A percentile compares a stretch with the other conserved stretches of the same genome.
phyloP scores from a whole-genome alignment of 2,888 invertebrate genomes.

The Habrosyne pyritoides region DNA sequence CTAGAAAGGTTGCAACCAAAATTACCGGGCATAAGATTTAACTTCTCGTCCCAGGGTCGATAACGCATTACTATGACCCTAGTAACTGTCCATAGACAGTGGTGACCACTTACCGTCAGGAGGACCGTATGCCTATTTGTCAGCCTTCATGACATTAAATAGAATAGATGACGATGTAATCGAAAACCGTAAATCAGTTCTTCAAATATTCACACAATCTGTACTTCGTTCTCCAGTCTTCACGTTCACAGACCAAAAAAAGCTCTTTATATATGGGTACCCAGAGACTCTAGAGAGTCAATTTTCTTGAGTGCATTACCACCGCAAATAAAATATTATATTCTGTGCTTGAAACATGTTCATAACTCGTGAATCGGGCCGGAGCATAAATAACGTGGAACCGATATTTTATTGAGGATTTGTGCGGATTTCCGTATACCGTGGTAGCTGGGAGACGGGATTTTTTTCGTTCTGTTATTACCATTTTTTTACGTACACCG shows the following conservation, averaged over 20 bases:
- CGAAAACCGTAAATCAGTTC: not conserved
- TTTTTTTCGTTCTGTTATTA: not conserved
- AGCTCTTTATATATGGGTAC: conserved; percentile 26
- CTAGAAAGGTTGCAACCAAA: no score
- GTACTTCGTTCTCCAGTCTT: not conserved
- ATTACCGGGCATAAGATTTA: no score
- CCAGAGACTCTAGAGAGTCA: conserved; percentile 46
- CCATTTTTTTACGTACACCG: not conserved
- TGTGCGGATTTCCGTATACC: conserved; percentile 43
- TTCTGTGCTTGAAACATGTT: conserved; percentile 30
- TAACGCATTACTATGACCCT: no score
- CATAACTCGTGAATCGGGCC: conserved; percentile 47
- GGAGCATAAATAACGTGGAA: conserved; percentile 46
- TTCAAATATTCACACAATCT: not conserved
- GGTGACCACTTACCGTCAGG: no score
- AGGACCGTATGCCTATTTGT: no score
- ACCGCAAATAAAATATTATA: conserved; percentile 54
- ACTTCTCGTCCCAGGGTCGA: no score
- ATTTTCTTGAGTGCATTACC: conserved; percentile 66
- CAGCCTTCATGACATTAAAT: no score
- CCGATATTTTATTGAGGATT: conserved; percentile 54
- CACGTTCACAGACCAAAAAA: not conserved
- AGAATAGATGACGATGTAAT: no score
- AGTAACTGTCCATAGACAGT: no score
- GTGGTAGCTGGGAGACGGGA: conserved; percentile 15